Conservation (phyloP, 2,113 vertebrate species). For the Speoplatyrhinus poulsoni region DNA sequence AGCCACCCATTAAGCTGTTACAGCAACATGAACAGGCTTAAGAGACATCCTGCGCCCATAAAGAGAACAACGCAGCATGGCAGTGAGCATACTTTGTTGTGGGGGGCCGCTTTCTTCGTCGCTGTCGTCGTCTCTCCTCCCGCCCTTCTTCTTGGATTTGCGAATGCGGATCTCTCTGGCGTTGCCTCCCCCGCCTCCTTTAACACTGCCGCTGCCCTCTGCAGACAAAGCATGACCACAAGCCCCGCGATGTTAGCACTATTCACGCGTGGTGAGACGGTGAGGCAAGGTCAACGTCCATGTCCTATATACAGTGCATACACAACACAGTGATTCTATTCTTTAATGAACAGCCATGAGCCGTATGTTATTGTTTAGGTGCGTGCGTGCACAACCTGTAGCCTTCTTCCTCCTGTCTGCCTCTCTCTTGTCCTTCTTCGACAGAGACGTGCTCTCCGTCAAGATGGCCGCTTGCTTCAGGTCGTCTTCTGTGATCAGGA, state of each 20-base stretch:
- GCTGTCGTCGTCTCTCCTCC: conserved; percentile 88
- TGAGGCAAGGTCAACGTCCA: too few species aligned
- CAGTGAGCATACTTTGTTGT: conserved; percentile 59
- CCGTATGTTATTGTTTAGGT: too few species aligned
- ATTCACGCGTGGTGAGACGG: too few species aligned
- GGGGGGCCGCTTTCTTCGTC: conserved; percentile 79
- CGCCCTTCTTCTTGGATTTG: conserved; percentile 91
- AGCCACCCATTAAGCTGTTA: conserved; percentile 41
- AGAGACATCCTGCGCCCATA: conserved; percentile 10
- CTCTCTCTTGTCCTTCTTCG: conserved; percentile 91
- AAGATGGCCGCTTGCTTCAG: conserved; percentile 78
- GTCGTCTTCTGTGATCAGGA: conserved; percentile 92
- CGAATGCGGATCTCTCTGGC: conserved; percentile 89
- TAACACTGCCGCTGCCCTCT: conserved; percentile 89
- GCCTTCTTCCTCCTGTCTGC: conserved; percentile 87
- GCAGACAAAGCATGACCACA: conserved; percentile 11
- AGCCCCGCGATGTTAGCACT: too few species aligned
- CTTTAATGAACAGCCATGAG: too few species aligned
- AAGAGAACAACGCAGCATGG: conserved; percentile 7
- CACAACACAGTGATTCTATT: too few species aligned
- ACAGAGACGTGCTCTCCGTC: conserved; percentile 72
- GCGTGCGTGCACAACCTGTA: conserved; percentile 74
- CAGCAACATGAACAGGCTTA: conserved; percentile 33
- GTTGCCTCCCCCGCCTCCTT: conserved; percentile 84
- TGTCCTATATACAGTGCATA: too few species aligned